phyloP scores from a whole-genome alignment of 1,140 invertebrate species.

The Aphaenogaster ashmeadi region DNA sequence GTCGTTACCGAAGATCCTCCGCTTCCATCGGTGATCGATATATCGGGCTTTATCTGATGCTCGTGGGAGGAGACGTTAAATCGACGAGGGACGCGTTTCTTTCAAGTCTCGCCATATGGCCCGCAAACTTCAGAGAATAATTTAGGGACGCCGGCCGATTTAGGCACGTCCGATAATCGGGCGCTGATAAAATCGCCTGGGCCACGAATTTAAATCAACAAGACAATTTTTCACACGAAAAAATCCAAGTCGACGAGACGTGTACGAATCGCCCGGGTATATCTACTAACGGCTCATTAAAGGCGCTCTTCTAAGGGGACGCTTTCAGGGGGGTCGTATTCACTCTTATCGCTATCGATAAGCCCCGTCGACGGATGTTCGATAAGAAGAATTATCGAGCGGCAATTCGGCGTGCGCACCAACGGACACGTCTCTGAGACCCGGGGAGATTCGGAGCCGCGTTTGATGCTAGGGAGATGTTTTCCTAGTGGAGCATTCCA shows the following conservation, averaged over 20 bases:
- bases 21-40: conserved; percentile 26
- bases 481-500: conserved; percentile 34
- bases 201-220: conserved; percentile 60
- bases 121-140: conserved; percentile 38
- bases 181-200: conserved; percentile 51
- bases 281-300: conserved; percentile 45
- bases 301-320: background rate
- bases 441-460: background rate
- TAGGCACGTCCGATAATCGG: conserved; percentile 59
- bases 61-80: conserved; percentile 17
- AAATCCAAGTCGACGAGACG: conserved; percentile 57
- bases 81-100: conserved; percentile 27
- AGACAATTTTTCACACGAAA: conserved; percentile 64
- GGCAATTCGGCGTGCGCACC: conserved; percentile 42
- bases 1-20: conserved; percentile 28
- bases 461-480: conserved; percentile 46
- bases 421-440: background rate
- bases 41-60: conserved; percentile 45
- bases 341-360: conserved; percentile 66
- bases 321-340: conserved; percentile 19
- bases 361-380: conserved; percentile 47
- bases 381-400: conserved; percentile 68
- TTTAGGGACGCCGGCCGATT: conserved; percentile 23
- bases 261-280: conserved; percentile 57
- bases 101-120: conserved; percentile 30